Base-by-base conservation (phyloP, 1,140 invertebrate genomes). In the Diorhabda carinulata region DNA sequence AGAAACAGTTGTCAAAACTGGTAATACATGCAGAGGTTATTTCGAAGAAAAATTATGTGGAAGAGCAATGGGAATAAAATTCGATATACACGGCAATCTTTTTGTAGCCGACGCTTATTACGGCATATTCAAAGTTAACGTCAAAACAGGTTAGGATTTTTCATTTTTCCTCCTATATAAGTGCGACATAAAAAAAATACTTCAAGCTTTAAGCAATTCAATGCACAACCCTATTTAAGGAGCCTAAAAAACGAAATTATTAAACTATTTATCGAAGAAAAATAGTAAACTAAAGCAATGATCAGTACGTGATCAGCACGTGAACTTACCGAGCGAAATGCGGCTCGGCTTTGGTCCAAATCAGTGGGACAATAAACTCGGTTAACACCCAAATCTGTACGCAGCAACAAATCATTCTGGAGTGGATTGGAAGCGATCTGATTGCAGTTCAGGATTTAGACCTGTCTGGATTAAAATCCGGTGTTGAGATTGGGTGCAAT, bases 101-200 rank as follows among this genome's bases (percentile, higher is more conserved):
- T 89, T 89, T 83, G 89, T 91, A 40, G 84, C 83, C 57, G 93
- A 97, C 85, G 85, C 90, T 7, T 96, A 95, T 80, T 86, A 90
- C 77, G 94, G 94, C 40, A 84, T 96, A 67, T 94, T 88, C 78
- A 90, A 88, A 81, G 86, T 94, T 43, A 86, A 95, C 80, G 82
- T 94, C 10, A 86, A 88, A 61, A 89, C 86, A 71, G 87, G 90
- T 85, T 82, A 8, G 47, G 6, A 52, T 52, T 9, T 52, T 52
- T 52, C 47, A 2, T 52, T 52, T 52, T 52, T 52, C 47, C 47
- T 5, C 5, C 47, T 52, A 9, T 52, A 52, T 9, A 52, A 6
- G 47, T 9, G 5, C 47, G 9, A 52, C 5, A 52, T 1, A 52
- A 52, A 52, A 52, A 6, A 9, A 52, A 6, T 1, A 6, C 9